phyloP scores from a whole-genome alignment of 2,888 invertebrate genomes.

The Timandra comae region DNA sequence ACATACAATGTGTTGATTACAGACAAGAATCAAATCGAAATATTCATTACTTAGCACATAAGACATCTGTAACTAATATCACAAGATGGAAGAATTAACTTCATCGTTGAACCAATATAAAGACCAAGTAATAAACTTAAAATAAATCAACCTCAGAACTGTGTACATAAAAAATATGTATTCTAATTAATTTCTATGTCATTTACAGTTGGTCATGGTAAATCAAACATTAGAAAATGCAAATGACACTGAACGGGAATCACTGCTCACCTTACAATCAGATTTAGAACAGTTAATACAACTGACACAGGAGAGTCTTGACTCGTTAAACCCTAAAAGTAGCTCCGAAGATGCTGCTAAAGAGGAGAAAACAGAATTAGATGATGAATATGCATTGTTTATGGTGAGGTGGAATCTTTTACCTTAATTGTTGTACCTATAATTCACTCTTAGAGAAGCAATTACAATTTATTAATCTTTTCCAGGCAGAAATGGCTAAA shows the following conservation, averaged over 20 bases:
- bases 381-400: constrained; percentile 81
- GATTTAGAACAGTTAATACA: constrained; percentile 82
- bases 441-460: background rate
- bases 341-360: constrained; percentile 10
- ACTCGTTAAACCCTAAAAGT: constrained; percentile 33
- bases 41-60: too few species aligned
- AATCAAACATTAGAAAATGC: constrained; percentile 73
- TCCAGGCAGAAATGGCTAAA: constrained; percentile 74
- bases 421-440: constrained; percentile 5
- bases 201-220: constrained; percentile 78
- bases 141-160: background rate
- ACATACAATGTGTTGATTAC: too few species aligned
- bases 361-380: constrained; percentile 36
- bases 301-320: constrained; percentile 80
- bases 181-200: too few species aligned
- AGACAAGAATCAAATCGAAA: too few species aligned
- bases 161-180: too few species aligned
- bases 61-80: too few species aligned
- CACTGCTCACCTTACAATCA: constrained; percentile 76
- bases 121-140: constrained; percentile 45
- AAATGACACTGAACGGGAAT: constrained; percentile 68
- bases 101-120: constrained; percentile 56
- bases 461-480: background rate
- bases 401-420: constrained; percentile 68
- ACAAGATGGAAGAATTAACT: constrained; percentile 51